A percentile compares a stretch with the other conserved stretches of the same genome.
These are phyloP conservation scores for Girardia tigrina DNA, from an alignment of 2,888 invertebrate genomes.

Conservation along the genomic window DNA sequence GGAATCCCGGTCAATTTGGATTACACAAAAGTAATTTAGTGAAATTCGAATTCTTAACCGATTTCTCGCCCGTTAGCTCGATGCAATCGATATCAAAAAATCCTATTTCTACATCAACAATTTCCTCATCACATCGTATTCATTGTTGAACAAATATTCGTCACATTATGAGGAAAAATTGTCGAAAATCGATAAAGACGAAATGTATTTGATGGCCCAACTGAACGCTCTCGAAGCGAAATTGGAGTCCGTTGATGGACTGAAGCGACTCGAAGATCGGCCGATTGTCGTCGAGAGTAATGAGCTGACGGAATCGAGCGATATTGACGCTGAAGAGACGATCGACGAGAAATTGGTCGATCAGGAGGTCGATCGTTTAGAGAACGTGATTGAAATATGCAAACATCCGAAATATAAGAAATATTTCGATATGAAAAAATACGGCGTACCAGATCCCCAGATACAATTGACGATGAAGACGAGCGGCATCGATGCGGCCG, in stretches of 20 bases:
- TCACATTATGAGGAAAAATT: constrained; percentile 24
- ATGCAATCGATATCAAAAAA: constrained; percentile 24
- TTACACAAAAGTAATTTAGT: constrained; percentile 25
- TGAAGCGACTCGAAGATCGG: too few species aligned
- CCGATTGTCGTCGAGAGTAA: neutral
- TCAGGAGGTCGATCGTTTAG: neutral
- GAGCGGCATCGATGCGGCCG: constrained; percentile 11
- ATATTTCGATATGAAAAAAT: constrained; percentile 34
- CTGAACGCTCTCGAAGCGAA: neutral
- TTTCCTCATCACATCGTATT: constrained; percentile 27
- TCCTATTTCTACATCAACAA: constrained; percentile 28
- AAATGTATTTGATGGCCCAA: constrained; percentile 27
- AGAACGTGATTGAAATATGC: neutral
- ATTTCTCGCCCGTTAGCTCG: neutral
- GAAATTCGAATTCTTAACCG: neutral
- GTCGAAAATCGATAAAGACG: constrained; percentile 28
- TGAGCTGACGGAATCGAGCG: neutral
- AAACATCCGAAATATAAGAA: constrained; percentile 29
- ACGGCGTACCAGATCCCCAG: constrained; percentile 32
- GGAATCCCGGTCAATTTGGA: constrained; percentile 28
- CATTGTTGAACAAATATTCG: constrained; percentile 28
- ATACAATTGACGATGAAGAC: constrained; percentile 27
- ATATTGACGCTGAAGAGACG: neutral
- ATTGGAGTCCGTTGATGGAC: neutral
- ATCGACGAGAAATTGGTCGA: neutral